Evolutionary conservation across 2,888 invertebrate genomes (phyloP), one percentile per base, ranked within the genome.

Genomic region (Tenthredo notha): DNA sequence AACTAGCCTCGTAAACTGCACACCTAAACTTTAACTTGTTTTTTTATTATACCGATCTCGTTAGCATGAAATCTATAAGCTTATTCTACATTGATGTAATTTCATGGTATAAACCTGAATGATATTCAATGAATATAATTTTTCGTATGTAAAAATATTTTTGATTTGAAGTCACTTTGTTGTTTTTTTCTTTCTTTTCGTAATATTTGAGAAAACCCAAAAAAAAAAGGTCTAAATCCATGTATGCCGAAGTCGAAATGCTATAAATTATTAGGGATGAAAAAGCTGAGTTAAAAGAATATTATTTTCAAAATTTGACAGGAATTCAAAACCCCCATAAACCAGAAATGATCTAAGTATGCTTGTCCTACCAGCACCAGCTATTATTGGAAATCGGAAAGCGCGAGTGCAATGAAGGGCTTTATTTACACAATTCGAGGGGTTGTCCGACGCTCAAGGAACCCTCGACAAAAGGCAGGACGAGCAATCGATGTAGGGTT

Each of bases 331-430:
- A 47, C 47, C 47, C 47, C 47, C 47, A 47, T 47, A 15, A 47
- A 47, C 12, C 47, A 15, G n/a, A 7, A n/a, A 54, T n/a, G 54
- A n/a, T 54, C 18, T 54, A 54, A 54, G 54, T n/a, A 29, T 43
- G 25, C 74, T 43, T 47, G 74, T 61, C 61, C 7, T 74, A 74
- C 43, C 10, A 25, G 40, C 33, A 15, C 2, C 33, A 18, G 33
- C 67, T 67, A 18, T 67, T 25, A 67, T 67, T 33, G 67, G 7
- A 40, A 29, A 47, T 25, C 75, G 29, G 18, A 47, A 47, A 54
- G 54, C 54, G 25, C 33, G 54, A 77, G 47, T 77, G 54, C 25
- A 77, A 77, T 77, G 77, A 77, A 77, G 77, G 33, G 54, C 50
- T 77, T 77, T 50, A 54, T 50, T 33, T 50, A 54, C 54, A 77